phyloP scores from a whole-genome alignment of 2,797 vertebrate genomes.

The Lagorchestes hirsutus region DNA sequence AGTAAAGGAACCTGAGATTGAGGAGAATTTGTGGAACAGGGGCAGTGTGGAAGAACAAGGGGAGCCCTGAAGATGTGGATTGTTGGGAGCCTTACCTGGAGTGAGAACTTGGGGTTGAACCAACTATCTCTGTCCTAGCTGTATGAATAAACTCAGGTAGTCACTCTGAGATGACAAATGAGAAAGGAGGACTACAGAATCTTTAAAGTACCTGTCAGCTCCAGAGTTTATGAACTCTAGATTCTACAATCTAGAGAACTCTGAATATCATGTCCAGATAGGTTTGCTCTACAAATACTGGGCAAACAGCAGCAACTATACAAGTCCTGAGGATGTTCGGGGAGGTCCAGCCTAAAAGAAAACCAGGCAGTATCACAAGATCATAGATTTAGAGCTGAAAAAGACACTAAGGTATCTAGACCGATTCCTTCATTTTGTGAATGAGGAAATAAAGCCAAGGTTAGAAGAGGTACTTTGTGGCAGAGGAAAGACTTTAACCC shows the following conservation, averaged over 20 bases:
- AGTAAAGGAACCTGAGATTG: background rate
- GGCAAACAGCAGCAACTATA: background rate
- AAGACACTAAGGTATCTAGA: background rate
- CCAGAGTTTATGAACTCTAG: background rate
- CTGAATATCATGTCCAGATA: background rate
- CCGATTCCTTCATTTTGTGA: background rate
- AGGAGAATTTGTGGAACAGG: background rate
- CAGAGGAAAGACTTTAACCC: background rate
- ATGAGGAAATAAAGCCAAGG: background rate
- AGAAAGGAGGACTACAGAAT: background rate
- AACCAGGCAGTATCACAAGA: background rate
- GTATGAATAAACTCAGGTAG: background rate
- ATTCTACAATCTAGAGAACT: background rate
- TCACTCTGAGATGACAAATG: conserved; percentile 29
- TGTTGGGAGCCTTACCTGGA: background rate
- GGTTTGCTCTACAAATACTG: background rate
- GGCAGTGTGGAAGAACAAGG: background rate
- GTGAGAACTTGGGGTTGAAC: background rate
- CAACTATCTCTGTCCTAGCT: background rate
- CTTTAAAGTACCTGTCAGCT: background rate
- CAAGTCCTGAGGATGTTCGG: background rate
- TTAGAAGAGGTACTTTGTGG: background rate
- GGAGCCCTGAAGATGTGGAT: background rate
- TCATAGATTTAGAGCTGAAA: background rate
- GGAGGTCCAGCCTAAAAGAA: background rate